Base-by-base conservation (phyloP, 1,140 invertebrate genomes). In the Trichoplusia ni region DNA sequence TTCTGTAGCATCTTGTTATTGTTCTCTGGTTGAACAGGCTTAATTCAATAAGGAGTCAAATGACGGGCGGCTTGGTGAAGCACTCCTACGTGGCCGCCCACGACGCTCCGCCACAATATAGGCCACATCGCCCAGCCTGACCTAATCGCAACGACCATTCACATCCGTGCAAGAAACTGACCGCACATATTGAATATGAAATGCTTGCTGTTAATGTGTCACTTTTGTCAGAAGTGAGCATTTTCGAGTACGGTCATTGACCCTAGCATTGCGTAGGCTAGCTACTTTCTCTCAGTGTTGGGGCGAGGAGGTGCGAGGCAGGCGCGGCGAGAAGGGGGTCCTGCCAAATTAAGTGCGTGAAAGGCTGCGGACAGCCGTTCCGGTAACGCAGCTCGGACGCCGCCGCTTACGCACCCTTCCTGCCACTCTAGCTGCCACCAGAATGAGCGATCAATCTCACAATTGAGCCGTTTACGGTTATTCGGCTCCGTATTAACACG, bases 211-310 rank as follows among this genome's bases (percentile, higher is more conserved):
- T 84, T 87, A 79, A 86, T 90, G 83, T 89, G 87, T 87, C 83
- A 87, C 84, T 90, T 86, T 89, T 81, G 84, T 84, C 83, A 89
- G 82, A 84, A 86, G 82, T 81, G 73, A 82, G 83, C 78, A 90
- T 88, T 90, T 88, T 90, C 80, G 86, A 83, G 81, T 86, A 81
- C 80, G 87, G 87, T 82, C 86, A 71, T 80, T 79, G 87, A 89
- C 87, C 87, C 82, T 85, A 85, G 80, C 81, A 88, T 89, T 90
- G 87, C 87, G 87, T 90, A 89, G 87, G 83, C 82, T 81, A 87
- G 84, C 87, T 89, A 89, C 86, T 90, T 90, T 90, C 87, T 90
- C 87, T 85, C 67, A 76, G 58, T 77, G 79, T 78, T 84, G 82
- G 73, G 71, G 75, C 77, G 72, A 77, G 70, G 79, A 76, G 81